These are phyloP conservation scores for Nothobranchius furzeri DNA, from an alignment of 2,113 vertebrate species.

Conservation along the genomic window DNA sequence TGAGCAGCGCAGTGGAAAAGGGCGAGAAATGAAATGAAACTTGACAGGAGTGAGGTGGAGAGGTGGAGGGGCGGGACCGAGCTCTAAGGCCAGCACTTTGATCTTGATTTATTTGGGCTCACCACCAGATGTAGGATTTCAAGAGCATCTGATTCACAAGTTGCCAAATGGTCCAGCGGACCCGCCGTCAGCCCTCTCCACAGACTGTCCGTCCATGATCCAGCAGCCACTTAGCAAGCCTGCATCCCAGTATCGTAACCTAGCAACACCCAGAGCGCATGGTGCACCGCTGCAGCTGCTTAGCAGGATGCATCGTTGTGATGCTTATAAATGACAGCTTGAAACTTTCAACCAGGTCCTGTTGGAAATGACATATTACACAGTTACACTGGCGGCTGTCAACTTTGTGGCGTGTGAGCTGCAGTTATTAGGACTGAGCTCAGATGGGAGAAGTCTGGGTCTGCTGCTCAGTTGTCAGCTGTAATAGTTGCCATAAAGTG, in stretches of 20 bases:
- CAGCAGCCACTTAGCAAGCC: conserved; percentile 63
- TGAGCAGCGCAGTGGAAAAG: conserved; percentile 14
- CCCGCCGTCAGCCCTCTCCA: conserved; percentile 54
- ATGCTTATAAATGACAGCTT: conserved; percentile 66
- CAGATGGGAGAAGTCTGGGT: conserved; percentile 15
- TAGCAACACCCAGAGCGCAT: conserved; percentile 66
- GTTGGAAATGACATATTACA: conserved; percentile 27
- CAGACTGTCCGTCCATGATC: conserved; percentile 47
- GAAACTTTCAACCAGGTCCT: conserved; percentile 28
- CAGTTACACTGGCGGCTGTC: conserved; percentile 47
- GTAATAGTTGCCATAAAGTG: conserved; percentile 7
- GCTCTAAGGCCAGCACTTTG: conserved; percentile 51
- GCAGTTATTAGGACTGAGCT: conserved; percentile 29
- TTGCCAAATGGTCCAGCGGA: conserved; percentile 65
- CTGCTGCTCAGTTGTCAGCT: conserved; percentile 20
- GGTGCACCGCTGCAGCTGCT: conserved; percentile 51
- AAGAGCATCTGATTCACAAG: conserved; percentile 41
- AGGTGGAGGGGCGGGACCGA: conserved; percentile 49
- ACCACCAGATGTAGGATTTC: conserved; percentile 65
- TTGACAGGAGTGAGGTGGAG: conserved; percentile 34
- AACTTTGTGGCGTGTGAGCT: conserved; percentile 16
- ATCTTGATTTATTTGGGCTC: conserved; percentile 56
- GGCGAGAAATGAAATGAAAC: conserved; percentile 42
- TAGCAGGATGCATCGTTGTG: conserved; percentile 50
- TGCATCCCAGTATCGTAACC: conserved; percentile 60